These are phyloP conservation scores for Eilema caniola DNA, from an alignment of 2,888 invertebrate genomes.

Conservation along the genomic window DNA sequence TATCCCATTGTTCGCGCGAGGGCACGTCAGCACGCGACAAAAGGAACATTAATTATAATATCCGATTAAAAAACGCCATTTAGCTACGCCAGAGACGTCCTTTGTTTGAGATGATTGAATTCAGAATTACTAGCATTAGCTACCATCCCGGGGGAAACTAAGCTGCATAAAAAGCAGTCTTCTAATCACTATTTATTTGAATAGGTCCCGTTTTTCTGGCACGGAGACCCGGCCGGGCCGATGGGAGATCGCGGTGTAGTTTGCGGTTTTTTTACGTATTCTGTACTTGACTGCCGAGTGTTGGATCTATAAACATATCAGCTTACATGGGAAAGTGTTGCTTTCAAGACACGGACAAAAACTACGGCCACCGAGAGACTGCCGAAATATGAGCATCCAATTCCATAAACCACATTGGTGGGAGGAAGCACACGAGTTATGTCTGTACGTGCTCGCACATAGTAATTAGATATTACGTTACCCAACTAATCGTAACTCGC, in stretches of 20 bases:
- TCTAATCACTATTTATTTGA: constrained; percentile 62
- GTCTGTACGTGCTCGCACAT: constrained; percentile 84
- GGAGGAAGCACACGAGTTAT: constrained; percentile 84
- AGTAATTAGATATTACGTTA: constrained; percentile 86
- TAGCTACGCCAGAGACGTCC: constrained; percentile 81
- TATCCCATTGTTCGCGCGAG: constrained; percentile 86
- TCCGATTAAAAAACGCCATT: constrained; percentile 87
- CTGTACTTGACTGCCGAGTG: constrained; percentile 59
- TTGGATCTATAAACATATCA: constrained; percentile 72
- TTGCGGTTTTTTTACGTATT: constrained; percentile 51
- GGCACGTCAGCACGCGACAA: constrained; percentile 86
- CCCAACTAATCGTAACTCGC: constrained; percentile 85
- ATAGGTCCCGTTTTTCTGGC: constrained; percentile 49
- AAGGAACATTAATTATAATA: constrained; percentile 88
- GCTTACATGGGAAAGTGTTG: constrained; percentile 74
- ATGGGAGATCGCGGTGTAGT: constrained; percentile 45
- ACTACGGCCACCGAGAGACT: constrained; percentile 80
- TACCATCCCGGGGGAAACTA: constrained; percentile 68
- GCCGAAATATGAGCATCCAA: constrained; percentile 86
- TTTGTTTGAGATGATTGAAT: constrained; percentile 87
- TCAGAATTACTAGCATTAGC: constrained; percentile 83
- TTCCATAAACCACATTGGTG: constrained; percentile 85
- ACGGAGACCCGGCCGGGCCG: constrained; percentile 25
- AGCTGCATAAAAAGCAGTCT: constrained; percentile 63
- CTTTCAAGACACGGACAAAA: constrained; percentile 74